phyloP scores from a whole-genome alignment of 1,140 invertebrate genomes.

The Dendroctonus valens region DNA sequence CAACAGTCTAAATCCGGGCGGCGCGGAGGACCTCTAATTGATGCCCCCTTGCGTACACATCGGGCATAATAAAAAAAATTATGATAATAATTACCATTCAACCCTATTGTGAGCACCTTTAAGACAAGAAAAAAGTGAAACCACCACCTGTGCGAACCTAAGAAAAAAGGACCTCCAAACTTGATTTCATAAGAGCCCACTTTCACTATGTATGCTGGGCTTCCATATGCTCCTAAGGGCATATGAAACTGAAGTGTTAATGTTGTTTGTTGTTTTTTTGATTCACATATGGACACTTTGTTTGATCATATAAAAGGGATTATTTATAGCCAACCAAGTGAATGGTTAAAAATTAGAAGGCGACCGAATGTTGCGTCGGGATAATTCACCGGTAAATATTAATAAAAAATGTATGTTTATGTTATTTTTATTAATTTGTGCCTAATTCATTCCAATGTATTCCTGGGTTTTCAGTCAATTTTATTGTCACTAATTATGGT shows the following conservation, averaged over 20 bases:
- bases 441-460: too few species aligned
- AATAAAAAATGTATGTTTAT: neutral
- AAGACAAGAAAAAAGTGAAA: slow-evolving; percentile 29
- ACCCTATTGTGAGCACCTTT: slow-evolving; percentile 29
- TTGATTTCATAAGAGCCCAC: slow-evolving; percentile 13
- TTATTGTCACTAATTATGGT: too few species aligned
- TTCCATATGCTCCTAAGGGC: slow-evolving; percentile 23
- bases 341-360: neutral
- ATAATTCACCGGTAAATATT: neutral
- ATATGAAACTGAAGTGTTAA: slow-evolving; percentile 23
- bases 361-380: neutral
- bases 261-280: slow-evolving; percentile 22
- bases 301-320: slow-evolving; percentile 9
- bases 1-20: slow-evolving; percentile 29
- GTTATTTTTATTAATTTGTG: too few species aligned
- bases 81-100: slow-evolving; percentile 32
- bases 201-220: slow-evolving; percentile 21
- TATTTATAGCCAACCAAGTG: neutral
- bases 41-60: slow-evolving; percentile 10
- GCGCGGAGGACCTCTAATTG: slow-evolving; percentile 15
- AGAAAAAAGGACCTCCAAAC: slow-evolving; percentile 24
- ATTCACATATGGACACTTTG: slow-evolving; percentile 11
- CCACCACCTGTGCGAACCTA: slow-evolving; percentile 19
- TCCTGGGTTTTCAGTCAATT: too few species aligned
- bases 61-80: slow-evolving; percentile 18